phyloP scores from a whole-genome alignment of 2,797 vertebrate genomes.

The Cirrhinus mrigala region DNA sequence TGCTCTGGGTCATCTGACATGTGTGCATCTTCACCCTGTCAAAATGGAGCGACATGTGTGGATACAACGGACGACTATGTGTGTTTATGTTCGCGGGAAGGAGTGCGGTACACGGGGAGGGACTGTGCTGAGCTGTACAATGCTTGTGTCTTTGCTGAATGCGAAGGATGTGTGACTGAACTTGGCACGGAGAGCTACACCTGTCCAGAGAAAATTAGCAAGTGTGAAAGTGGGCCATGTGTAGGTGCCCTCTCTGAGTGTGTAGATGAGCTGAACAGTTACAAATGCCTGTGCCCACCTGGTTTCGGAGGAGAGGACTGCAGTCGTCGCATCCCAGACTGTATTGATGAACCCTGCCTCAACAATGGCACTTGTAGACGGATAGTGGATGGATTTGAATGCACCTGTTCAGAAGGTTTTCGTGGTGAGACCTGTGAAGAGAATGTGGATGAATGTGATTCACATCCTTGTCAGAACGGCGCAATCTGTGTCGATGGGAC shows the following conservation, averaged over 20 bases:
- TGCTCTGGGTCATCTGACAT: constrained; percentile 73
- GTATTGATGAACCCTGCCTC: constrained; percentile 82
- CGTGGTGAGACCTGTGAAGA: constrained; percentile 80
- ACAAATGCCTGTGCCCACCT: constrained; percentile 79
- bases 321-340: constrained; percentile 70
- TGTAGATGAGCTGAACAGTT: constrained; percentile 73
- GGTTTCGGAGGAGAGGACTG: constrained; percentile 77
- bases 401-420: constrained; percentile 80
- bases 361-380: constrained; percentile 80
- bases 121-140: constrained; percentile 83
- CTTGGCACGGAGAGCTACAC: constrained; percentile 73
- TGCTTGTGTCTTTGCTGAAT: constrained; percentile 74
- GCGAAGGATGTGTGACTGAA: constrained; percentile 74
- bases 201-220: constrained; percentile 73
- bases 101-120: constrained; percentile 78
- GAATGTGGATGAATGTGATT: constrained; percentile 82
- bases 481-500: constrained; percentile 88
- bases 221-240: constrained; percentile 83
- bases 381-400: constrained; percentile 71
- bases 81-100: constrained; percentile 80
- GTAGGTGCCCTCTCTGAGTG: constrained; percentile 72
- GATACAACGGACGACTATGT: constrained; percentile 81
- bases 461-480: constrained; percentile 88
- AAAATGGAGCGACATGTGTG: constrained; percentile 84
- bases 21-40: constrained; percentile 84